Evolutionary conservation across 1,140 invertebrate species (phyloP), one percentile per base, ranked within the genome.

Genomic region (Drosophila sp.): DNA sequence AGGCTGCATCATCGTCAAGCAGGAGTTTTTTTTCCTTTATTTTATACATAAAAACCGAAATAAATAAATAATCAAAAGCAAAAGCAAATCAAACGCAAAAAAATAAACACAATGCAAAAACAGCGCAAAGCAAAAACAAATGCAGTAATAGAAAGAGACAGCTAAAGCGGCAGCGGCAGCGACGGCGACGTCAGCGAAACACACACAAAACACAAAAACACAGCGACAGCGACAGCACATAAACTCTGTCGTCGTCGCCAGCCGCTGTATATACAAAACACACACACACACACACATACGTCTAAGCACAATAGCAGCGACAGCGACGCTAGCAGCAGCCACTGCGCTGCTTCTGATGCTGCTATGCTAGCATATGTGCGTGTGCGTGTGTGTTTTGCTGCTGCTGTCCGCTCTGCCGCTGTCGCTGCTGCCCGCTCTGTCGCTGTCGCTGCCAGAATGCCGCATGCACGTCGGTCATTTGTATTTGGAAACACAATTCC

Each of bases 391-490:
- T 16, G 43, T 21, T 40, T 63, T 40, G 58, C 38, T 36, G 21
- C 14, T 59, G 54, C 41, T 34, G 50, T 1, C 41, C 27, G 48
- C 32, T 45, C 63, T 46, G 65, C 48, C 13, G 53, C 27, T 29
- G 25, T 8, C 5, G 54, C 29, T 9, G 57, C 38, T 4, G 62
- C 45, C 38, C 5, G 62, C 45, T 14, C 36, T 5, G 21, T 41
- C 6, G 50, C 56, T 29, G 71, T 43, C 21, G 38, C 45, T 18
- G 59, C 54, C 54, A 69, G 79, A 77, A 76, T 77, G 73, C 75
- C 65, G 71, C 74, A 84, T 82, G 83, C 80, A 84, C 80, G 77
- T 77, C 74, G 80, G 57, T 89, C 83, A 77, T 86, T 90, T 90
- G 80, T 90, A 87, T 90, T 90, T 90, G 81, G 80, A 90, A 89